Conservation (phyloP, 2,888 invertebrate genomes). For the Tenthredo livida region DNA sequence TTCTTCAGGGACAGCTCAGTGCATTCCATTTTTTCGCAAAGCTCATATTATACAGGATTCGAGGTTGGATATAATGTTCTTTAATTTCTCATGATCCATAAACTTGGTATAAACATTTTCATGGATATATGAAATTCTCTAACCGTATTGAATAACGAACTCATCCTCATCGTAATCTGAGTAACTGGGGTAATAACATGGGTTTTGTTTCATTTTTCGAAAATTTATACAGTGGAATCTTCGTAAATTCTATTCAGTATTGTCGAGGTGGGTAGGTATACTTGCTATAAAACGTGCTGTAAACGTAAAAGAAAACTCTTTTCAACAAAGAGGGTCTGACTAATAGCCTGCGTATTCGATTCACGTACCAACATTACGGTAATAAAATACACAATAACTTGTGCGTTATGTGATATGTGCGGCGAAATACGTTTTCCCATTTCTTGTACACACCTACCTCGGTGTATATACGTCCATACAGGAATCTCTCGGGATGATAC, state of each 20-base stretch:
- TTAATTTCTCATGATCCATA: neutral
- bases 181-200: neutral
- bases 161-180: neutral
- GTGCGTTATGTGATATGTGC: slow-evolving; percentile 49
- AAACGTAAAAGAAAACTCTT: slow-evolving; percentile 36
- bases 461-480: neutral
- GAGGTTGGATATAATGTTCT: neutral
- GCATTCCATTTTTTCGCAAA: neutral
- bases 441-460: slow-evolving; percentile 5
- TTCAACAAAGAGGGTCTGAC: slow-evolving; percentile 38
- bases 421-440: slow-evolving; percentile 33
- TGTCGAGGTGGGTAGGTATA: neutral
- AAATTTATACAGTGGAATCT: neutral
- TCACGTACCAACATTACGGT: slow-evolving; percentile 65
- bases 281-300: slow-evolving; percentile 38
- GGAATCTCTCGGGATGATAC: slow-evolving; percentile 8
- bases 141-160: neutral
- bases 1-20: neutral
- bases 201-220: neutral
- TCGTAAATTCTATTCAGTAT: neutral
- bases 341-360: slow-evolving; percentile 66
- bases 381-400: slow-evolving; percentile 67
- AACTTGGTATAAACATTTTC: neutral
- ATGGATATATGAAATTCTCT: neutral
- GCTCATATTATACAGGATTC: neutral